phyloP scores from a whole-genome alignment of 2,797 vertebrate genomes.

The Channa striata region DNA sequence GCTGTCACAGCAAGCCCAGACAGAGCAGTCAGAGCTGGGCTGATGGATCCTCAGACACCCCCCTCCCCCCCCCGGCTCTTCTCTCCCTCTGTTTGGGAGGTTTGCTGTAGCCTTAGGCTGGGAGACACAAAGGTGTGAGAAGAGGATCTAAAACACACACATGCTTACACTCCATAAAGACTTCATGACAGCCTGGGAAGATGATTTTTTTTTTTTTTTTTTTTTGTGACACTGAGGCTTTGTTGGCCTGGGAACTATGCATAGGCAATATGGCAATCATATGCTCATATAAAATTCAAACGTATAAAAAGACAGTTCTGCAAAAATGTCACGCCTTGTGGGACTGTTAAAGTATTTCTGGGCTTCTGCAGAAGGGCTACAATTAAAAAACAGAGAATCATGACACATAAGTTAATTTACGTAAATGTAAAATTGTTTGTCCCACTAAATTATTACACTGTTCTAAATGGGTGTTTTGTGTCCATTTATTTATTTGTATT shows the following conservation, averaged over 20 bases:
- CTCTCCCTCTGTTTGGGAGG: constrained; percentile 5
- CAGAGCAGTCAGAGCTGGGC: constrained; percentile 44
- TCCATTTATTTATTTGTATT: constrained; percentile 8
- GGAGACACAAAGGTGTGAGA: constrained; percentile 52
- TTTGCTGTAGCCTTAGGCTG: constrained; percentile 24
- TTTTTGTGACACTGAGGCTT: background rate
- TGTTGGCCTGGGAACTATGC: constrained; percentile 41
- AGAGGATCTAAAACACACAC: constrained; percentile 39
- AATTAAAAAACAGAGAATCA: constrained; percentile 33
- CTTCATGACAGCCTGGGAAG: constrained; percentile 60
- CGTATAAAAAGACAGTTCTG: constrained; percentile 14
- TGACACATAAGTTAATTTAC: constrained; percentile 57
- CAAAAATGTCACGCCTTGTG: constrained; percentile 47
- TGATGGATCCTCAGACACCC: constrained; percentile 42
- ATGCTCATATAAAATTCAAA: background rate
- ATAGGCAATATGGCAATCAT: background rate
- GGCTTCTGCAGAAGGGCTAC: constrained; percentile 36
- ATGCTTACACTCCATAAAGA: constrained; percentile 58
- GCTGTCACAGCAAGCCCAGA: constrained; percentile 50
- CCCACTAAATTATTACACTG: constrained; percentile 77
- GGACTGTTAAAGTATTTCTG: background rate
- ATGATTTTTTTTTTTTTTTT: constrained; percentile 8
- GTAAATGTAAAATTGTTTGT: constrained; percentile 66
- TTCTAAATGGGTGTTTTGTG: constrained; percentile 9
- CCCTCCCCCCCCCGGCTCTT: background rate